These are phyloP conservation scores for Periophthalmus modestus DNA, from an alignment of 2,113 vertebrate species.

Conservation along the genomic window DNA sequence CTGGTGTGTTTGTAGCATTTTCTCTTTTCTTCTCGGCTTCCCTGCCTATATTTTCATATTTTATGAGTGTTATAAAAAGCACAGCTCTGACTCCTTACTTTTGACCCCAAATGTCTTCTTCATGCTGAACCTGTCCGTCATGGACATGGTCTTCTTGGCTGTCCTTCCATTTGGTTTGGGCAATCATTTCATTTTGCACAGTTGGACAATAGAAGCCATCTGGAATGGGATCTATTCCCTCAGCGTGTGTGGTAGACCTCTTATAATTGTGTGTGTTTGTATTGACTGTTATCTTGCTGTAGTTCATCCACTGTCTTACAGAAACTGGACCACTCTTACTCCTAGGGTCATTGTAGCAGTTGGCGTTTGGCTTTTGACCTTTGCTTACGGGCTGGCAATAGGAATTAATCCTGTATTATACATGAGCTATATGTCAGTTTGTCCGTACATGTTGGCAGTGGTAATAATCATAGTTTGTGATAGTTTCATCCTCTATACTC, in stretches of 20 bases:
- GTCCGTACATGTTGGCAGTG: conserved; percentile 8
- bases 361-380: conserved; percentile 38
- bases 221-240: conserved; percentile 8
- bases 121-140: conserved; percentile 44
- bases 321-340: conserved; percentile 37
- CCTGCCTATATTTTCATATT: conserved; percentile 43
- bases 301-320: conserved; percentile 64
- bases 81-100: conserved; percentile 15
- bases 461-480: conserved; percentile 46
- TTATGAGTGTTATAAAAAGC: conserved; percentile 43
- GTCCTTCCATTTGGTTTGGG: conserved; percentile 16
- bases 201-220: rapidly evolving
- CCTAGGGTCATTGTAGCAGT: conserved; percentile 32
- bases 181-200: conserved; percentile 2
- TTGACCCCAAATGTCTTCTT: conserved; percentile 47
- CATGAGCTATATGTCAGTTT: neutral
- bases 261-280: conserved; percentile 59
- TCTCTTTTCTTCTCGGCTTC: conserved; percentile 40
- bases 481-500: conserved; percentile 38
- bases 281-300: conserved; percentile 71
- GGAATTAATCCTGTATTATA: rapidly evolving
- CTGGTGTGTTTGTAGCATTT: neutral
- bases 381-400: neutral
- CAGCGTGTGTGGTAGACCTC: conserved; percentile 47
- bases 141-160: conserved; percentile 52